Evolutionary conservation across 2,888 invertebrate genomes (phyloP).

Genomic region (Agrilus mali): DNA sequence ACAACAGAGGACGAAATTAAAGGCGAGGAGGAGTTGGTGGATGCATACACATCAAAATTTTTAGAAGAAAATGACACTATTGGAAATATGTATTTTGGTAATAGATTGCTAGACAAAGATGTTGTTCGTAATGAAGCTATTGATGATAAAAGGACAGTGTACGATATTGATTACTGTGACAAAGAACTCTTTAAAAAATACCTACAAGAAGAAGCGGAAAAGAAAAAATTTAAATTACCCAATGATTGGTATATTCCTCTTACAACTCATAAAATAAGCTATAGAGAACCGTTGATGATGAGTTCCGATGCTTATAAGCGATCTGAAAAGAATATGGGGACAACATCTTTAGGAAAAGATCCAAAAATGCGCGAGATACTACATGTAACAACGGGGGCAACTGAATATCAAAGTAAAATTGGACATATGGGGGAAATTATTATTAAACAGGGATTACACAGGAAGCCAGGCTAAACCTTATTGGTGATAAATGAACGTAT

Average conservation of each 20-base stretch:
- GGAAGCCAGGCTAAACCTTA: constrained; percentile 15
- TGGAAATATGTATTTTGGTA: too few relatives aligned
- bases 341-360: constrained; percentile 7
- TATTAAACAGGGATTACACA: constrained; percentile 36
- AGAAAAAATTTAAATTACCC: constrained; percentile 7
- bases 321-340: not conserved
- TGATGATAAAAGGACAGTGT: constrained; percentile 37
- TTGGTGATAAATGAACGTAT: too few relatives aligned
- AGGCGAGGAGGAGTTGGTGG: too few relatives aligned
- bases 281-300: constrained; percentile 9
- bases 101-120: too few relatives aligned
- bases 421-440: constrained; percentile 34
- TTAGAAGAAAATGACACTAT: too few relatives aligned
- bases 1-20: too few relatives aligned
- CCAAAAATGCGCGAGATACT: constrained; percentile 25
- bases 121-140: too few relatives aligned
- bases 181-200: constrained; percentile 12
- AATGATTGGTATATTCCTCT: constrained; percentile 9
- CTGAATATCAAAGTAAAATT: constrained; percentile 32
- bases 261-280: constrained; percentile 9
- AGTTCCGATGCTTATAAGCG: constrained; percentile 5
- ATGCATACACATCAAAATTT: too few relatives aligned
- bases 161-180: constrained; percentile 46
- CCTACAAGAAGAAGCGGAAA: constrained; percentile 1
- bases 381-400: constrained; percentile 35